These are phyloP conservation scores for Melopsittacus undulatus DNA, from an alignment of 2,797 vertebrate genomes.

Conservation along the genomic window DNA sequence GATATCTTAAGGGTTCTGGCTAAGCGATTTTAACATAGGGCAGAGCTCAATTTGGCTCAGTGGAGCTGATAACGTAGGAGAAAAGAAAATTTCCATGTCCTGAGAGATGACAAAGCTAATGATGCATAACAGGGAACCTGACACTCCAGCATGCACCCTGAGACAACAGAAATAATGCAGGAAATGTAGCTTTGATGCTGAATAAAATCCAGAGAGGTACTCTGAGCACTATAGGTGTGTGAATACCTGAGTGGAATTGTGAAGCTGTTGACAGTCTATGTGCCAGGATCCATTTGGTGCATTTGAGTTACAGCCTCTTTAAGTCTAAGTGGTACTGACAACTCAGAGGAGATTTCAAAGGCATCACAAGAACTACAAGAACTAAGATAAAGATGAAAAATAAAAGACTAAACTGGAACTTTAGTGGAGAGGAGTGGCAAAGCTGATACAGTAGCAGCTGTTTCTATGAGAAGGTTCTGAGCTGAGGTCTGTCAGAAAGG, in stretches of 20 bases:
- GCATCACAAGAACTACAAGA: neutral
- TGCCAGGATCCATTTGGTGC: neutral
- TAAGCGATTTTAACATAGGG: neutral
- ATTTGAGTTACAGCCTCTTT: neutral
- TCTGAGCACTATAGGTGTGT: neutral
- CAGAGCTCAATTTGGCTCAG: neutral
- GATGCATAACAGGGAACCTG: neutral
- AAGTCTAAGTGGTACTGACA: neutral
- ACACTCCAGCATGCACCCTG: neutral
- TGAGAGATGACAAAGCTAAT: neutral
- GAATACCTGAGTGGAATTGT: neutral
- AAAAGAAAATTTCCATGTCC: neutral
- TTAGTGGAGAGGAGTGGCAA: neutral
- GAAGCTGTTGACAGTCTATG: neutral
- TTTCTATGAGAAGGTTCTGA: neutral
- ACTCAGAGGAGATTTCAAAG: neutral
- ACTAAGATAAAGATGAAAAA: neutral
- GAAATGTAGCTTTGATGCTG: neutral
- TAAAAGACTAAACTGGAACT: neutral
- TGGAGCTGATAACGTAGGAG: neutral
- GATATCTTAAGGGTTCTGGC: neutral
- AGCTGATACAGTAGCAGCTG: neutral
- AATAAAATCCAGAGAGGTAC: neutral
- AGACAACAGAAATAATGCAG: neutral
- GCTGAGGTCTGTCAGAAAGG: neutral